Evolutionary conservation across 37 sponge, comb jelly and placozoan species (phyloP), one percentile per base, ranked within the genome.

Genomic region (Spongia lamella): DNA sequence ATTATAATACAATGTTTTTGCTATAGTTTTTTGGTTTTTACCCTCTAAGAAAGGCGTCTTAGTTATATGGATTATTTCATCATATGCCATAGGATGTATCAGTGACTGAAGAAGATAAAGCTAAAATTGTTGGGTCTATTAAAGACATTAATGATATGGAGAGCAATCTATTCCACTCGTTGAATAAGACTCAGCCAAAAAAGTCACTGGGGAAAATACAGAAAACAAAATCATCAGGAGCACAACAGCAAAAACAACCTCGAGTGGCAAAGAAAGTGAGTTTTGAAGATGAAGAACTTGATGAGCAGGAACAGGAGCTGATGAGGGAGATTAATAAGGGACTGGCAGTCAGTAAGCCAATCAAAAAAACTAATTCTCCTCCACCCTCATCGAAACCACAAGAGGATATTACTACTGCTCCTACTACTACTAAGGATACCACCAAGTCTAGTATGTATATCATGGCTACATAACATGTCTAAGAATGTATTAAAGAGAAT

Each of bases 121-220:
- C 58, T 25, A 68, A 81, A 60, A 30, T 78, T 50, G 79, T 56
- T 33, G 72, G 58, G 20, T 66, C 79, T 27, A 25, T 75, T 2
- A 49, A 68, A 39, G 70, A 82, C 38, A 33, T 90, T 0, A 88
- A 90, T 68, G 79, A 86, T 33, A 76, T 90, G 75, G 91, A 90
- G 22, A 69, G 63, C 0, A 69, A 55, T 58, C 59, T 86, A 30
- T 90, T 90, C 53, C 61, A 74, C 20, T 77, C 82, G 11, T 77
- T 85, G 13, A 33, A 35, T 24, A 72, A 36, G n/a, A 54, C 63
- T n/a, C 58, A 79, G 61, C 58, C 39, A 20, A 74, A 65, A 59
- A 82, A 38, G 57, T 53, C 11, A 37, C 34, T 2, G 50, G 47
- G 27, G 38, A 57, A 73, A 58, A 73, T 7, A 35, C 11, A 30